phyloP scores from a whole-genome alignment of 1,140 invertebrate species.

The Cryptotermes secundus region DNA sequence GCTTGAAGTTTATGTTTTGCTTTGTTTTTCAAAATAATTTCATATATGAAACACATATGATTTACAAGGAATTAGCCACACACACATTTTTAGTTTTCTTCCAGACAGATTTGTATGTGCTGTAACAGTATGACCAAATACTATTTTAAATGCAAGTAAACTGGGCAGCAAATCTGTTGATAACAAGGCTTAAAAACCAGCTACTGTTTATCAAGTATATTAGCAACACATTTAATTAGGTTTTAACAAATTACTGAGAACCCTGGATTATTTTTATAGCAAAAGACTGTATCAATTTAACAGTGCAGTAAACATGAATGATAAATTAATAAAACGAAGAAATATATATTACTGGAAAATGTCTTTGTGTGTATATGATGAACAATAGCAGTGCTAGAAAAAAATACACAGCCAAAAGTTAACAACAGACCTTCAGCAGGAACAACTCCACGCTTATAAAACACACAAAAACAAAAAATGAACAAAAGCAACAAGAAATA shows the following conservation, averaged over 20 bases:
- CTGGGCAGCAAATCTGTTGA: too few relatives aligned
- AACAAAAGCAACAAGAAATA: constrained; percentile 30
- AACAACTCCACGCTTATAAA: constrained; percentile 9
- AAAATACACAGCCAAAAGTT: constrained; percentile 32
- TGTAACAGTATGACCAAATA: too few relatives aligned
- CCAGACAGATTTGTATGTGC: too few relatives aligned
- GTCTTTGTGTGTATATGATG: background rate
- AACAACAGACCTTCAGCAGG: constrained; percentile 18
- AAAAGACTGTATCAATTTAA: background rate
- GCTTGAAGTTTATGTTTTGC: too few relatives aligned
- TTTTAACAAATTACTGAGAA: background rate
- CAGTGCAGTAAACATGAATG: background rate
- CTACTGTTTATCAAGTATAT: too few relatives aligned
- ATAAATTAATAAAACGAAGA: background rate
- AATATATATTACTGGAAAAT: background rate
- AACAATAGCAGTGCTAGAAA: constrained; percentile 32
- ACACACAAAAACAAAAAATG: constrained; percentile 4
- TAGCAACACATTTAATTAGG: too few relatives aligned
- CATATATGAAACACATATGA: too few relatives aligned
- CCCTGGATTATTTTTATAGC: background rate
- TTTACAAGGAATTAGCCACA: too few relatives aligned
- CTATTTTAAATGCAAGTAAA: too few relatives aligned
- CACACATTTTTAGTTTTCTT: too few relatives aligned
- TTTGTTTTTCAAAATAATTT: too few relatives aligned
- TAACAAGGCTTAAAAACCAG: too few relatives aligned